These are phyloP conservation scores for Candoia aspera DNA, from an alignment of 2,113 vertebrate genomes.

Conservation along the genomic window DNA sequence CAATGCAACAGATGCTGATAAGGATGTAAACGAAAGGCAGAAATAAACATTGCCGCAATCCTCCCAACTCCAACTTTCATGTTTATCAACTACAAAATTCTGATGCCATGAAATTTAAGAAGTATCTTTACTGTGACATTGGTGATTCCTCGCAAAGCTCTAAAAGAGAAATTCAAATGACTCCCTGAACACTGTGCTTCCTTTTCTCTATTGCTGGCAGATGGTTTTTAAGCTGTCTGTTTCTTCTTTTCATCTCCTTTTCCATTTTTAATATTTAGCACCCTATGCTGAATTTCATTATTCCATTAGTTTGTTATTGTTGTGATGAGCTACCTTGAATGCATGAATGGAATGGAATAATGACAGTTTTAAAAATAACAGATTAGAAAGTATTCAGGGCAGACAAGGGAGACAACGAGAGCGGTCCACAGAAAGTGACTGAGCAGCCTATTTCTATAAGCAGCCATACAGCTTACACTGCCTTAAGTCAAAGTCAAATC, in stretches of 20 bases:
- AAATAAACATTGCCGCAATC: neutral
- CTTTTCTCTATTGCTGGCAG: neutral
- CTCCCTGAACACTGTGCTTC: neutral
- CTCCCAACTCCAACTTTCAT: neutral
- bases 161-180: neutral
- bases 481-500: neutral
- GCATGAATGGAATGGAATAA: neutral
- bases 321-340: neutral
- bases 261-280: neutral
- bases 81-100: neutral
- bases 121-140: neutral
- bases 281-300: neutral
- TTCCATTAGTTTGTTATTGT: neutral
- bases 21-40: neutral
- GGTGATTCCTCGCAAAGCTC: neutral
- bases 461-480: neutral
- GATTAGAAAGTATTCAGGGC: neutral
- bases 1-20: neutral
- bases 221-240: neutral
- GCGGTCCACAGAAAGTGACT: too few species aligned
- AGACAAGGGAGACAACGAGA: neutral
- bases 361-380: neutral
- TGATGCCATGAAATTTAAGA: neutral
- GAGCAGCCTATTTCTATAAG: neutral
- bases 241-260: neutral